Percentiles rank a stretch among this genome's conserved stretches.
Conservation (phyloP, 2,888 invertebrate species). For the Criorhina ranunculi region DNA sequence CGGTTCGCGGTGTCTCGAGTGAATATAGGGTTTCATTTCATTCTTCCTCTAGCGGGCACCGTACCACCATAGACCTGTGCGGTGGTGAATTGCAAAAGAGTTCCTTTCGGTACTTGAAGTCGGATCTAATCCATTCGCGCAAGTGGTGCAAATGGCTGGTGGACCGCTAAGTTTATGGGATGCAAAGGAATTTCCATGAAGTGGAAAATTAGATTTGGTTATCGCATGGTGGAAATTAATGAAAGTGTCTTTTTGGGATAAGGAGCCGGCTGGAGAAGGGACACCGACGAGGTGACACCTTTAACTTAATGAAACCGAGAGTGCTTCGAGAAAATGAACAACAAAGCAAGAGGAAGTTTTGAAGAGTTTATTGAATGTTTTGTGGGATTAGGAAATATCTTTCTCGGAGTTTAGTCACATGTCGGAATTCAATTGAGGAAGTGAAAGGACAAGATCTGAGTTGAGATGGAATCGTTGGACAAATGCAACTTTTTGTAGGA, state of each 20-base stretch:
- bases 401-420: too few relatives aligned
- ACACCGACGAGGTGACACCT: conserved; percentile 49
- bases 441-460: too few relatives aligned
- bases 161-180: conserved; percentile 59
- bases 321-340: too few relatives aligned
- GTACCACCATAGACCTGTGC: too few relatives aligned
- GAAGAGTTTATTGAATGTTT: too few relatives aligned
- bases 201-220: conserved; percentile 75
- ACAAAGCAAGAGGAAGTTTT: too few relatives aligned
- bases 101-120: conserved; percentile 74
- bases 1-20: conserved; percentile 50
- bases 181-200: conserved; percentile 72
- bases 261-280: neutral
- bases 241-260: conserved; percentile 55
- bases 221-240: conserved; percentile 70
- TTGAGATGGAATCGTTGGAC: too few relatives aligned
- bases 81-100: conserved; percentile 68
- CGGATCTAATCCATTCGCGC: conserved; percentile 75
- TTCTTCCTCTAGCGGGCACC: conserved; percentile 51
- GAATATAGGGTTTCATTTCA: conserved; percentile 75
- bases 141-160: conserved; percentile 57
- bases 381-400: too few relatives aligned
- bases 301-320: conserved; percentile 54
- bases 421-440: too few relatives aligned
- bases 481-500: too few relatives aligned